These are phyloP conservation scores for Micromesistius poutassou DNA, from an alignment of 2,797 vertebrate genomes.

Conservation along the genomic window DNA sequence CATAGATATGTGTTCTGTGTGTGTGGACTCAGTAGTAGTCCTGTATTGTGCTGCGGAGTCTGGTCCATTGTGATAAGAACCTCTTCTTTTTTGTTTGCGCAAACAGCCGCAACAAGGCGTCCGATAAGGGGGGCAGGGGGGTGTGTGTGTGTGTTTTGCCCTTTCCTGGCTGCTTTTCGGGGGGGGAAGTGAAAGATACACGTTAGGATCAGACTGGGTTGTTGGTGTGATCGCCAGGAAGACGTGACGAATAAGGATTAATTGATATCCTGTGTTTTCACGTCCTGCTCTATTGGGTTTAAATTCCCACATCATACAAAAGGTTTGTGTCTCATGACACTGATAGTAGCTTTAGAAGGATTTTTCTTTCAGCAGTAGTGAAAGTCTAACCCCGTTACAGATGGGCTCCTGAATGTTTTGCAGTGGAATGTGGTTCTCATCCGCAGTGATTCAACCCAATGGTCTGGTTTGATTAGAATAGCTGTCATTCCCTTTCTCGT, in stretches of 20 bases:
- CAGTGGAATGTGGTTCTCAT: too few species aligned
- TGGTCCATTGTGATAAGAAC: slow-evolving; percentile 23
- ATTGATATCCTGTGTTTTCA: background rate
- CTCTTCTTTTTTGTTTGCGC: slow-evolving; percentile 4
- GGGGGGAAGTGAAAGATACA: background rate
- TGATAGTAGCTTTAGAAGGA: background rate
- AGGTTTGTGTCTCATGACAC: background rate
- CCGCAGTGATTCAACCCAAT: too few species aligned
- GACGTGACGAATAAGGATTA: background rate
- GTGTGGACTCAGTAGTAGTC: too few species aligned
- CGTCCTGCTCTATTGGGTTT: too few species aligned
- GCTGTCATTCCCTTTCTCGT: too few species aligned
- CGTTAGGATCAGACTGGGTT: background rate
- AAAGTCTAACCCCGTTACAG: too few species aligned
- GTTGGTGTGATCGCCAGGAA: background rate
- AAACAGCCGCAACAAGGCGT: slow-evolving; percentile 3
- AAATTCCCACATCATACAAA: too few species aligned
- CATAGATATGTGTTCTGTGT: too few species aligned
- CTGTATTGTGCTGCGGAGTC: slow-evolving; percentile 5
- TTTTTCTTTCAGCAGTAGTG: background rate
- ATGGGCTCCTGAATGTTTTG: too few species aligned
- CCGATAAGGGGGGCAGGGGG: background rate
- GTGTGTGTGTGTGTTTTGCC: background rate
- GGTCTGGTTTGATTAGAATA: too few species aligned
- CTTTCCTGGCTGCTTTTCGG: background rate